Conservation (phyloP, 2,797 vertebrate species). For the Pipistrellus nathusii region DNA sequence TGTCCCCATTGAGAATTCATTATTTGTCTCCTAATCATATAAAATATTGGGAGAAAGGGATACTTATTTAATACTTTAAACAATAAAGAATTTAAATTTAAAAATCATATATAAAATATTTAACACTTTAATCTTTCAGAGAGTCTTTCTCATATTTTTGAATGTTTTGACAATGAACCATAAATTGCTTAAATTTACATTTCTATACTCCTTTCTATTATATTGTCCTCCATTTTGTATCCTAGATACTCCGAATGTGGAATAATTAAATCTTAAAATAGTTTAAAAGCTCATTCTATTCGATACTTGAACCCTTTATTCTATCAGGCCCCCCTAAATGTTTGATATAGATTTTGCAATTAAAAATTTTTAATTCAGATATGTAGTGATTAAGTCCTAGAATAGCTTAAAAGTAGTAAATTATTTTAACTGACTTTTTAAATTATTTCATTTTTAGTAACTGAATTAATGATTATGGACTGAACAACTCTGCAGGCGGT, state of each 20-base stretch:
- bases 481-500: background rate
- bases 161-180: background rate
- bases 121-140: background rate
- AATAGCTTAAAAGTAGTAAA: background rate
- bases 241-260: background rate
- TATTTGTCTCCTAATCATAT: background rate
- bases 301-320: conserved; percentile 43
- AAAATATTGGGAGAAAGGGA: background rate
- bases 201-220: background rate
- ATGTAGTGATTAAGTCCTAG: background rate
- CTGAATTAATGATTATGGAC: background rate
- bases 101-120: background rate
- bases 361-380: conserved; percentile 53
- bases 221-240: background rate
- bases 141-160: background rate
- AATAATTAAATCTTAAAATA: conserved; percentile 19
- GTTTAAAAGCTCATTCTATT: conserved; percentile 49
- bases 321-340: background rate
- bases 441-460: conserved; percentile 33
- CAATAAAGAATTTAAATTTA: too few relatives aligned
- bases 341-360: conserved; percentile 24
- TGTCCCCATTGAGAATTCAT: background rate
- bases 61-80: too few relatives aligned
- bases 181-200: conserved; percentile 18
- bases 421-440: conserved; percentile 28